phyloP scores from a whole-genome alignment of 2,797 vertebrate genomes.

The Phalanger gymnotis region DNA sequence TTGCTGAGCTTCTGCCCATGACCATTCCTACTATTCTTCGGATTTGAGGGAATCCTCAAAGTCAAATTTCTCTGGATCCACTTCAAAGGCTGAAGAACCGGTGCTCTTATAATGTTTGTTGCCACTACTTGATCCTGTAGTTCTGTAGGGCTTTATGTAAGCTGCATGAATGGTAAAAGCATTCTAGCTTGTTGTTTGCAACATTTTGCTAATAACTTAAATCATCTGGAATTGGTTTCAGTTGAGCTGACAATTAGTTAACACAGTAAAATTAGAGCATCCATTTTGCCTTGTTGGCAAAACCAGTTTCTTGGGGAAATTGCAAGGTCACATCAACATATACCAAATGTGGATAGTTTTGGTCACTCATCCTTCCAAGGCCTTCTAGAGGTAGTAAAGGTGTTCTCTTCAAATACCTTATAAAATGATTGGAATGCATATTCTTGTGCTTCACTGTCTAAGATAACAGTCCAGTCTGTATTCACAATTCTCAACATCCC shows the following conservation, averaged over 20 bases:
- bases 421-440: background rate
- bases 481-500: background rate
- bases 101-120: background rate
- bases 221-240: background rate
- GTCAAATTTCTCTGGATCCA: background rate
- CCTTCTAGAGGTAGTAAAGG: background rate
- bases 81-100: background rate
- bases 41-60: background rate
- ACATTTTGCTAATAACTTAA: background rate
- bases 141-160: background rate
- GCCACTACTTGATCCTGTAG: background rate
- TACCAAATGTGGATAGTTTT: background rate
- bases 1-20: background rate
- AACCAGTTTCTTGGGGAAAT: background rate
- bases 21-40: background rate
- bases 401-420: background rate
- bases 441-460: background rate
- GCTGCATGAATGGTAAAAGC: background rate
- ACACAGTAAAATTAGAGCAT: background rate
- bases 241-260: background rate
- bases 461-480: background rate
- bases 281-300: background rate
- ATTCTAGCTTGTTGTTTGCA: background rate
- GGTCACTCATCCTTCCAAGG: background rate
- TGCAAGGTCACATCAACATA: background rate